Evolutionary conservation across 2,888 invertebrate genomes (phyloP), one percentile per base, ranked within the genome.

Genomic region (Patella depressa): DNA sequence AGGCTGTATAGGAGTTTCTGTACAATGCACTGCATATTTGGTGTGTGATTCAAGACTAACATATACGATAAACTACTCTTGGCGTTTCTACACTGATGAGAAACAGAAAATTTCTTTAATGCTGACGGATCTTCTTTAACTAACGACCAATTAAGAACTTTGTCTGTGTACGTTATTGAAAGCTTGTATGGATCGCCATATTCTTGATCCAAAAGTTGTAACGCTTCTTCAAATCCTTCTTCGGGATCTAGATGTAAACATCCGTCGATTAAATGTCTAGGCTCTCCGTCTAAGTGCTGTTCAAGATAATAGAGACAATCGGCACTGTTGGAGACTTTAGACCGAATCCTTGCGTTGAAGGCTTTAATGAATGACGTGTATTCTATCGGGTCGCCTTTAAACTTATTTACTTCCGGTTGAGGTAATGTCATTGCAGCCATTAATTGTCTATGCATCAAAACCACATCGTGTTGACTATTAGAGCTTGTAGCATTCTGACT

Each of bases 301-400:
- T 71, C 71, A 45, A 76, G 55, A 24, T 71, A 79, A 24, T 54
- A 76, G 53, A 79, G 45, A 14, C 54, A n/a, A 69, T 79, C 79
- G 54, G 77, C 71, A 71, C 14, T 24, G 19, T 55, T 55, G 12
- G 53, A 29, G 3, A 74, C 45, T 45, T 79, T 69, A 9, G 29
- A 34, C n/a, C 71, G 15, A 57, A 79, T 53, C 12, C 73, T 77
- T 7, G 71, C 54, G 14, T 77, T 73, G 34, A 29, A 77, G 29
- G 74, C 74, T 55, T 77, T 34, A 5, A 79, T 77, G 53, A 79
- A 79, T 54, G 53, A 65, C n/a, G 17, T 59, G 72, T 77, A 79
- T 24, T 79, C 69, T 15, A 81, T 55, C 0, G 80, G 80, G 45
- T 81, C 72, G 29, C 82, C 81, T 57, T 65, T 53, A 72, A 82